Percentiles rank a stretch among this genome's conserved stretches.
These are phyloP conservation scores for Coptodon bakossiorum DNA, from an alignment of 2,113 vertebrate genomes.

Conservation along the genomic window DNA sequence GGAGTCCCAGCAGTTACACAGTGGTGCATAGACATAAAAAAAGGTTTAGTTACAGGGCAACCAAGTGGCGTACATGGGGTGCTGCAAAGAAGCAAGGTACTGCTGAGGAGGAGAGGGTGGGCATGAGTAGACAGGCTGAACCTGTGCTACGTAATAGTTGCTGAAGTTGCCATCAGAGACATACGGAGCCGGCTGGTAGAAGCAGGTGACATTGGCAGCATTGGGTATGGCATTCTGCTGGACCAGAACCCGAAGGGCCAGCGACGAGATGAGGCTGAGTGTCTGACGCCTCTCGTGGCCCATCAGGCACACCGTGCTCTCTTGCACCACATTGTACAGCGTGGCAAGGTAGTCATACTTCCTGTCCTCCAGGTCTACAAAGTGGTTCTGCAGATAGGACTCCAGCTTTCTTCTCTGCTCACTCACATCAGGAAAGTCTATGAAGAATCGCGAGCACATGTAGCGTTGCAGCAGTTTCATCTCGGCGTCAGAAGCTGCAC, in stretches of 20 bases:
- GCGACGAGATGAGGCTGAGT: slow-evolving; percentile 89
- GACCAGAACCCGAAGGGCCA: slow-evolving; percentile 88
- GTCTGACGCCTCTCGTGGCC: slow-evolving; percentile 95
- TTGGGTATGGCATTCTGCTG: slow-evolving; percentile 96
- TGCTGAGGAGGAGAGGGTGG: slow-evolving; percentile 66
- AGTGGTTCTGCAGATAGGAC: slow-evolving; percentile 98
- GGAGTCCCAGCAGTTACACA: not conserved
- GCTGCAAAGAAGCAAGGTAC: slow-evolving; percentile 70
- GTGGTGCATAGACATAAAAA: not conserved
- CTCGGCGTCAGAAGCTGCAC: slow-evolving; percentile 80
- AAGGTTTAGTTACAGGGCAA: slow-evolving; percentile 87
- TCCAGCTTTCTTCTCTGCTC: slow-evolving; percentile 96
- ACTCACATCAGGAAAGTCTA: slow-evolving; percentile 92
- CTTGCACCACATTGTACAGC: slow-evolving; percentile 90
- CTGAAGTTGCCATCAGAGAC: slow-evolving; percentile 94
- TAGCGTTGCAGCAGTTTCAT: slow-evolving; percentile 96
- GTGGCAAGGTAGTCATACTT: slow-evolving; percentile 98
- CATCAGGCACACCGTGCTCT: slow-evolving; percentile 99
- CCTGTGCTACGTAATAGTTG: slow-evolving; percentile 96
- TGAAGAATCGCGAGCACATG: slow-evolving; percentile 99
- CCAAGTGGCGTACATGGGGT: slow-evolving; percentile 82
- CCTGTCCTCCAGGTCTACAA: slow-evolving; percentile 93
- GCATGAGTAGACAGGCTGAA: slow-evolving; percentile 89
- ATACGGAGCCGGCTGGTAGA: slow-evolving; percentile 97
- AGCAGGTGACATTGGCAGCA: slow-evolving; percentile 95